phyloP scores from a whole-genome alignment of 1,140 invertebrate species.

The Aphis gossypii region DNA sequence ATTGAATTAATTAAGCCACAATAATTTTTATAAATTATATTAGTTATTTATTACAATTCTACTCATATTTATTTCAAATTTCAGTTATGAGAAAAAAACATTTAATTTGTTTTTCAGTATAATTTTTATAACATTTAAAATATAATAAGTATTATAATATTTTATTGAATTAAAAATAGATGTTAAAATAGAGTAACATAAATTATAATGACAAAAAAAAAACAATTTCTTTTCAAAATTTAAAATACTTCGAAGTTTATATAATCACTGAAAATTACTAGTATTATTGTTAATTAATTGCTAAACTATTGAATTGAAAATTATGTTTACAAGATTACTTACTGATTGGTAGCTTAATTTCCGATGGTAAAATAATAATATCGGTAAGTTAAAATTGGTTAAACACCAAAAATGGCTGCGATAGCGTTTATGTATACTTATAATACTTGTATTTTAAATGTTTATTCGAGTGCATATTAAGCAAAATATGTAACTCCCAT shows the following conservation, averaged over 20 bases:
- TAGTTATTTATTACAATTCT: background rate
- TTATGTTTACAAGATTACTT: slow-evolving; percentile 13
- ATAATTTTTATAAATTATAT: background rate
- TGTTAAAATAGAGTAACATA: background rate
- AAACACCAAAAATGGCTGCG: slow-evolving; percentile 19
- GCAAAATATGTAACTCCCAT: background rate
- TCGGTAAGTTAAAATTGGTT: slow-evolving; percentile 20
- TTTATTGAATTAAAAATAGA: background rate
- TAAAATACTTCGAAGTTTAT: background rate
- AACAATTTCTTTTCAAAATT: background rate
- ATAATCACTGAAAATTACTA: no score
- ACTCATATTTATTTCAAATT: background rate
- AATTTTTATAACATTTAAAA: background rate
- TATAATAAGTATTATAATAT: background rate
- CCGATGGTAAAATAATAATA: slow-evolving; percentile 5
- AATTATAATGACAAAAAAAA: background rate
- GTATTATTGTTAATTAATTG: background rate
- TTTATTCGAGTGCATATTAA: background rate
- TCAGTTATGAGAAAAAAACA: background rate
- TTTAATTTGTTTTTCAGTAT: background rate
- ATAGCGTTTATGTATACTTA: background rate
- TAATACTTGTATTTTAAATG: background rate
- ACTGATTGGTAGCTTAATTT: slow-evolving; percentile 33
- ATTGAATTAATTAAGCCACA: background rate
- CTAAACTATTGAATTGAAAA: slow-evolving; percentile 22